These are phyloP conservation scores for Lutraria lutraria DNA, from an alignment of 2,888 invertebrate genomes.

Conservation along the genomic window DNA sequence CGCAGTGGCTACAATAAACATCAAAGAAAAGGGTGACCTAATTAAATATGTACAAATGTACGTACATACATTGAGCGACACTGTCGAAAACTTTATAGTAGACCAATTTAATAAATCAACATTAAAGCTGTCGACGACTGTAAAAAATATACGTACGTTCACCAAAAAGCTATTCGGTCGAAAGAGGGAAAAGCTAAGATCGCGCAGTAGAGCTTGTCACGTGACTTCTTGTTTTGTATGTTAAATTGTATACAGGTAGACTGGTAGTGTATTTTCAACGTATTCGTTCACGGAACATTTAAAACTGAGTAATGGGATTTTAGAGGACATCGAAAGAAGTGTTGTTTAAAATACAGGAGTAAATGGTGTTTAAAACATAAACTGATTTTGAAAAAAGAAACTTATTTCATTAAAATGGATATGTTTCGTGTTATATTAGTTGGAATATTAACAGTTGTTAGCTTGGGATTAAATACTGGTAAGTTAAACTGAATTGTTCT, in stretches of 20 bases:
- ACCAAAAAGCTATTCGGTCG: conserved; percentile 16
- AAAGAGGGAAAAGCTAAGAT: conserved; percentile 1
- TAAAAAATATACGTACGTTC: conserved; percentile 7
- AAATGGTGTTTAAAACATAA: conserved; percentile 36
- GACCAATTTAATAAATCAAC: conserved; percentile 14
- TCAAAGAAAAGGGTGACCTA: background rate
- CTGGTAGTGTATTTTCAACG: background rate
- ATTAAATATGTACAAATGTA: background rate
- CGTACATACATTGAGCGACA: background rate
- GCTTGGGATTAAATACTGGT: conserved; percentile 45
- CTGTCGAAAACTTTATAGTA: background rate
- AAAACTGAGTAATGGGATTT: conserved; percentile 39
- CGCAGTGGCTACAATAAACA: background rate
- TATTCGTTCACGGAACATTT: conserved; percentile 28
- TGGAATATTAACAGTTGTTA: conserved; percentile 40
- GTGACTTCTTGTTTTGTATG: conserved; percentile 12
- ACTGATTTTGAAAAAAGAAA: background rate
- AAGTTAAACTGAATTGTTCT: conserved; percentile 10
- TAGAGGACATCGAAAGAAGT: background rate
- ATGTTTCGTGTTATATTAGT: conserved; percentile 32
- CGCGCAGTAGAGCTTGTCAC: background rate
- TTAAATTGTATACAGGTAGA: background rate
- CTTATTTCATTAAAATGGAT: conserved; percentile 24
- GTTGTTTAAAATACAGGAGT: background rate
- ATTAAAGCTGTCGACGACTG: conserved; percentile 13